Conservation (phyloP, 2,113 vertebrate genomes). For the Limnothrissa miodon region DNA sequence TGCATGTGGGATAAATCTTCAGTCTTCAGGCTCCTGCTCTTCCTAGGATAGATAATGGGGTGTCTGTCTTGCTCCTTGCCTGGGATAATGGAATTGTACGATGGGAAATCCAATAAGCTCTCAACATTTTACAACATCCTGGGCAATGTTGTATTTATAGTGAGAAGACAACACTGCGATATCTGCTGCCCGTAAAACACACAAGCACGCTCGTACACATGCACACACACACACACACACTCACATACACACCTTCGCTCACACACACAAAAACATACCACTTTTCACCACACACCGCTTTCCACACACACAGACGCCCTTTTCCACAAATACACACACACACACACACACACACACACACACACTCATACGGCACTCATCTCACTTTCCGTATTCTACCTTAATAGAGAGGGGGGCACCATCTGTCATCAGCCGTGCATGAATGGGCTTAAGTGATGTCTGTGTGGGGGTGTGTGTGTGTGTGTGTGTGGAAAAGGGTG, state of each 20-base stretch:
- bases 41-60: neutral
- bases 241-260: neutral
- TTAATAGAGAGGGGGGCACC: slow-evolving; percentile 41
- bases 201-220: neutral
- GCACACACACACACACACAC: neutral
- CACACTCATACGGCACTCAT: neutral
- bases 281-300: no score
- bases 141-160: neutral
- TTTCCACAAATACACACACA: neutral
- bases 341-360: slow-evolving; percentile 2
- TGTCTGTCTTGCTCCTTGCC: neutral
- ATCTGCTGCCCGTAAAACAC: neutral
- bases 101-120: neutral
- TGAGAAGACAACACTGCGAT: neutral
- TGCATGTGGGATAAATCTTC: neutral
- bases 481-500: neutral
- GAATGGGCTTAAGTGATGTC: slow-evolving; percentile 41
- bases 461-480: neutral
- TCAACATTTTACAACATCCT: neutral
- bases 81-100: slow-evolving; percentile 1
- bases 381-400: slow-evolving; percentile 36
- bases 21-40: neutral
- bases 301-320: neutral
- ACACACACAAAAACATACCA: neutral
- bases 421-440: slow-evolving; percentile 51